Percentiles rank a stretch among this genome's conserved stretches.
Evolutionary conservation across 2,888 invertebrate species (phyloP).

Genomic region (Tridacna gigas): DNA sequence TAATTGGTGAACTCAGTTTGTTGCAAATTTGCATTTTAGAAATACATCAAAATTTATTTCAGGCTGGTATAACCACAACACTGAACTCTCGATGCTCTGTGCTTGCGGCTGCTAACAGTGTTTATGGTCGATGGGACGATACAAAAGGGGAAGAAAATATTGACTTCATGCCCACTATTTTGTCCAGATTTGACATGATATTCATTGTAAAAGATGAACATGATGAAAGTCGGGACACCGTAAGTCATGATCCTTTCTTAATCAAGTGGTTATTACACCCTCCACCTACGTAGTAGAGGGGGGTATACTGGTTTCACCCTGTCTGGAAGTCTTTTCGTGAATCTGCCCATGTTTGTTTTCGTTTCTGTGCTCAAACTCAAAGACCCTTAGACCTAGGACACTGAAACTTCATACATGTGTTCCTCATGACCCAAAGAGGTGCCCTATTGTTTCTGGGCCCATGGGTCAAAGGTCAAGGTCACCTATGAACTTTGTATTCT

Average conservation of each 20-base stretch:
- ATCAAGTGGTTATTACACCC: too few relatives aligned
- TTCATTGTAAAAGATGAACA: conserved; percentile 99
- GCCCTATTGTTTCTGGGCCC: too few relatives aligned
- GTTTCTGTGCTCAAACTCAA: too few relatives aligned
- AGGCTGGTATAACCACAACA: conserved; percentile 99
- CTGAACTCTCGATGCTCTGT: conserved; percentile 99
- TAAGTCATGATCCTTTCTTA: conserved; percentile 85
- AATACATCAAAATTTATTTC: conserved; percentile 13
- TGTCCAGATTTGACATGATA: conserved; percentile 99
- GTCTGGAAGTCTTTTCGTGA: too few relatives aligned
- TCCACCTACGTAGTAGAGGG: too few relatives aligned
- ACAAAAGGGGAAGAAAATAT: conserved; percentile 99
- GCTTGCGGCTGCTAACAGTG: conserved; percentile 99
- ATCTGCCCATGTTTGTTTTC: too few relatives aligned
- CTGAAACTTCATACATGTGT: too few relatives aligned
- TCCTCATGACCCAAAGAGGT: too few relatives aligned
- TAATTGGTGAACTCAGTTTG: neutral
- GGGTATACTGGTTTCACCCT: too few relatives aligned
- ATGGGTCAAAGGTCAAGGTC: too few relatives aligned
- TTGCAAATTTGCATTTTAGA: neutral
- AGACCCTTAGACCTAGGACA: too few relatives aligned
- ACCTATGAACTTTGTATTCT: too few relatives aligned
- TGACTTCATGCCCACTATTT: conserved; percentile 99
- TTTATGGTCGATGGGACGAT: conserved; percentile 99
- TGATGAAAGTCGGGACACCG: conserved; percentile 93